Evolutionary conservation across 2,888 invertebrate species (phyloP).

Genomic region (Frankliniella intonsa): DNA sequence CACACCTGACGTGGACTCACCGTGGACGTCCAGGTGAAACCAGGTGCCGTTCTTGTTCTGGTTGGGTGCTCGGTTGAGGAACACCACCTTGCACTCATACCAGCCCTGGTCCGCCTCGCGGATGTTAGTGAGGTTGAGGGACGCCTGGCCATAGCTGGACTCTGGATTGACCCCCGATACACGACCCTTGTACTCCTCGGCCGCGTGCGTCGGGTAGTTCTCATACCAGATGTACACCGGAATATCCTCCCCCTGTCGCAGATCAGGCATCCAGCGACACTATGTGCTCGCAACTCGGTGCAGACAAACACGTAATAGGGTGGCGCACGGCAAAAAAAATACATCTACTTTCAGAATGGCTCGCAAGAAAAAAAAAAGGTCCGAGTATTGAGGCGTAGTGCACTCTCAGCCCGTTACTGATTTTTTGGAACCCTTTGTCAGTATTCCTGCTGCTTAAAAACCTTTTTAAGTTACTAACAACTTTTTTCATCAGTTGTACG

Average conservation of each 20-base stretch:
- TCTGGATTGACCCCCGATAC: constrained; percentile 84
- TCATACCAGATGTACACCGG: constrained; percentile 98
- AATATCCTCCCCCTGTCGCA: constrained; percentile 81
- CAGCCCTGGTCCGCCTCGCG: constrained; percentile 92
- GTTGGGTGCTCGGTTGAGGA: constrained; percentile 89
- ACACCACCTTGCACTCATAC: constrained; percentile 93
- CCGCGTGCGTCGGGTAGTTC: constrained; percentile 94
- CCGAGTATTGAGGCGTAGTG: too few species aligned
- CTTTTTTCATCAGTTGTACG: too few species aligned
- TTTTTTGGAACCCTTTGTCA: too few species aligned
- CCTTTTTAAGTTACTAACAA: too few species aligned
- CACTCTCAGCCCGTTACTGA: too few species aligned
- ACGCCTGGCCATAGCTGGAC: constrained; percentile 85
- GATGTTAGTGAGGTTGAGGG: constrained; percentile 92
- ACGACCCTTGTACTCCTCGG: constrained; percentile 87
- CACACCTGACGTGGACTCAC: constrained; percentile 45
- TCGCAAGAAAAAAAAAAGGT: too few species aligned
- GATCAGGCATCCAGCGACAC: constrained; percentile 28
- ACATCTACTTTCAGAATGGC: too few species aligned
- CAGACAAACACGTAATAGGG: not conserved
- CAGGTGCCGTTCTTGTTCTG: constrained; percentile 94
- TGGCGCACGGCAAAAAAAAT: too few species aligned
- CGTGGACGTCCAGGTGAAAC: constrained; percentile 96
- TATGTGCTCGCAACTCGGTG: constrained; percentile 19
- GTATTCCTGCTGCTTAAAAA: too few species aligned